Base-by-base conservation (phyloP, 2,888 invertebrate species). In the Pollenia griseotomentosa region DNA sequence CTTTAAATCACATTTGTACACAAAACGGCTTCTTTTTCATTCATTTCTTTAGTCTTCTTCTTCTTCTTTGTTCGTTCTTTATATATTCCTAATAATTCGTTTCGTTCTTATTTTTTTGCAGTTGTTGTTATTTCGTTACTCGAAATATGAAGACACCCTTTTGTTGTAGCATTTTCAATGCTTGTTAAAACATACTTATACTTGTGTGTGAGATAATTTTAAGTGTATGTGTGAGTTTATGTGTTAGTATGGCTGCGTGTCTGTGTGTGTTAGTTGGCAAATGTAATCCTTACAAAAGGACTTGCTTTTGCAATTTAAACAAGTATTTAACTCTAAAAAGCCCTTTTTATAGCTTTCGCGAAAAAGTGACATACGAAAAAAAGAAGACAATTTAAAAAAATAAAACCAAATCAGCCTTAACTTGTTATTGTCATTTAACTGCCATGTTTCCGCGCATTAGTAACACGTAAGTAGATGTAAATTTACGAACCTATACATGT, bases 1-100 rank as follows among this genome's bases (percentile, higher is more conserved):
- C 78, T 74, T 84, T 87, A 87, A 87, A 87, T 87, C 87, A 84
- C 81, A 82, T 84, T 87, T 87, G 81, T 78, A 78, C 78, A 87
- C 81, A 87, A 87, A 84, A 84, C 51, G 78, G 42, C 78, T 71
- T 83, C 78, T 74, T 61, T 42, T 51, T 23, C 42, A 63, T 53
- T 44, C 5, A 53, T 12, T 14, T 19, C 42, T 44, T 19, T 44
- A 19, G 8, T 14, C 23, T 65, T 81, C 33, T 7, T 33, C 40
- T 51, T 48, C 61, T 68, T 57, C 55, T 16, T 19, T 42, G n/a
- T 66, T 75, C 74, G 81, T 80, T 55, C 77, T 81, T 66, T 83
- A 14, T 65, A 51, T 63, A 33, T 33, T 6, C 33, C 33, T 33
- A 33, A 33, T 33, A 33, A 33, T 44, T 74, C 59, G 59, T 48